Base-by-base conservation (phyloP, 2,113 vertebrate genomes). In the Salvelinus sp. region DNA sequence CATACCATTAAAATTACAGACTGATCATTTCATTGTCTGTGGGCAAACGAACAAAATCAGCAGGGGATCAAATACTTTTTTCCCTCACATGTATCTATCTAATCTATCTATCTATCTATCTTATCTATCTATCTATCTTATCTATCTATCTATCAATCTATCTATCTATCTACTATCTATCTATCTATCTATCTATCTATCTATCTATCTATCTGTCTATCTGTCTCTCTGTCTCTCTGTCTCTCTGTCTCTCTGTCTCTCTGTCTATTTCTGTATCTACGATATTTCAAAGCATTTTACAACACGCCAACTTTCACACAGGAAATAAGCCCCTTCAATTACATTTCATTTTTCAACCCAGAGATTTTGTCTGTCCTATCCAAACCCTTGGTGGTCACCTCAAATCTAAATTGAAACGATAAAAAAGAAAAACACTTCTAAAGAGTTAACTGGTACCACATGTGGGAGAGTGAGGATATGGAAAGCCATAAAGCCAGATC, bases 391-490 rank as follows among this genome's bases (percentile, higher is more conserved):
- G 18, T 23, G 25, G 25, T 54, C 72, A 83, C 14, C 69, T 58
- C 63, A 28, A 85, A 82, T 82, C 58, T 77, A 75, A 86, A 84
- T 69, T 48, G 70, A 28, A 72, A 20, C 58, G 60, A 72, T 83
- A 69, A 9, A 82, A 82, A 88, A 86, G 74, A 82, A 71, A 76
- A 85, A 76, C 81, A 70, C 47, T 76, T 57, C 73, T 38, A 81
- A 75, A 69, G 70, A 25, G 70, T 73, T 30, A 58, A 86, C 38
- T 38, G 6, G 25, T 66, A 62, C 77, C 71, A 87, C 76, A 80
- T 72, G 78, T 80, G 71, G 47, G 20, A 30, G 79, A 85, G n/a
- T 80, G 86, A 88, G 79, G 9, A 48, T 67, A 81, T 86, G 83
- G 83, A 84, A 86, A 87, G 48, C 74, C 74, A 76, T 63, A 69